Evolutionary conservation across 1,140 invertebrate genomes (phyloP).

Genomic region (Copidosoma floridanum): DNA sequence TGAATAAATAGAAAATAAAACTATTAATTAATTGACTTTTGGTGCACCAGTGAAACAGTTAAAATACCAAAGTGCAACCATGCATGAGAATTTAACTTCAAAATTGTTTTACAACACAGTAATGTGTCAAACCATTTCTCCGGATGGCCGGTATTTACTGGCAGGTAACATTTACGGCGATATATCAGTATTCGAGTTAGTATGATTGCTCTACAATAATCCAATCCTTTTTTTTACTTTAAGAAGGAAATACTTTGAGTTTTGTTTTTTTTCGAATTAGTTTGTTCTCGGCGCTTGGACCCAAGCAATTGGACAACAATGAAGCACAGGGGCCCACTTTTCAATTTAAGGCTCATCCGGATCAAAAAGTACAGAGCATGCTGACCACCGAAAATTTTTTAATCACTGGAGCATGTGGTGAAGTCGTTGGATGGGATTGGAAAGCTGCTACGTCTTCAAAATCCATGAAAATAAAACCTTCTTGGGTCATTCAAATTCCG

Average conservation of each 20-base stretch:
- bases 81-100: conserved; percentile 36
- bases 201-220: too few species aligned
- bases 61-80: too few species aligned
- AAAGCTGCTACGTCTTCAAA: conserved; percentile 64
- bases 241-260: conserved; percentile 15
- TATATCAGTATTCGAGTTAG: conserved; percentile 81
- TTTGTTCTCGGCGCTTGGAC: conserved; percentile 60
- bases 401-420: conserved; percentile 71
- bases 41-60: too few species aligned
- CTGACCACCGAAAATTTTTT: conserved; percentile 69
- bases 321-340: conserved; percentile 61
- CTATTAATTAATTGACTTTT: neutral
- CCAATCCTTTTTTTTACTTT: conserved; percentile 13
- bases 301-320: conserved; percentile 52
- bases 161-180: conserved; percentile 83
- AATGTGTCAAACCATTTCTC: conserved; percentile 76
- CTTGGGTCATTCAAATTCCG: conserved; percentile 72
- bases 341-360: conserved; percentile 59
- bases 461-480: conserved; percentile 59
- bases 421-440: conserved; percentile 77
- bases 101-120: conserved; percentile 75
- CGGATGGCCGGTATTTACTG: conserved; percentile 77
- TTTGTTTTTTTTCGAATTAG: conserved; percentile 48
- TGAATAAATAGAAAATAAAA: neutral
- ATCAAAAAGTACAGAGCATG: conserved; percentile 71